Evolutionary conservation across 2,797 vertebrate species (phyloP), one percentile per base, ranked within the genome.

Genomic region (Manis pentadactyla): DNA sequence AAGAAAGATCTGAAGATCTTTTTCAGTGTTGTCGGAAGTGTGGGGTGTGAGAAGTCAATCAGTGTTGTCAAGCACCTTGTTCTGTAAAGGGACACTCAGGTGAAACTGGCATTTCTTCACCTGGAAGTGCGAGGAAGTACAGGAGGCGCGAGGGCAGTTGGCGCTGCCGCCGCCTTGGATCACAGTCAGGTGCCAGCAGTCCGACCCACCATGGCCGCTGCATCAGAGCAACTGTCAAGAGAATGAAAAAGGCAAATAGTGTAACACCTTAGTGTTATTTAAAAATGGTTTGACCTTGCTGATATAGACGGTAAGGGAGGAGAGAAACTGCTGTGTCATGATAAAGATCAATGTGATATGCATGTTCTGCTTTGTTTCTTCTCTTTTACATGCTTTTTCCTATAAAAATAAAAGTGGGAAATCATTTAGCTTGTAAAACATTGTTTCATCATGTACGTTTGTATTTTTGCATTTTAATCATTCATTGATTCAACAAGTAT

Each of bases 1-100:
- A 96, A 92, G 96, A 98, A 96, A 97, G 93, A 90, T 96, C 96
- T 94, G 87, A 95, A 94, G 96, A 92, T 97, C 96, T 98, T 97
- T 97, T 96, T 97, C 98, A 96, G 93, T 98, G 96, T 97, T 97
- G 88, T 97, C 97, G 97, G 95, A 97, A 97, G 97, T 96, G 94
- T 92, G 96, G 96, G 97, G 91, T 92, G 78, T 97, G 96, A 97
- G 96, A 96, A 90, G 96, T 97, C 95, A 96, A 81, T 96, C 97
- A 97, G 75, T 97, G 94, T 96, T 97, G 87, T 96, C 96, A 92
- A 51, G 94, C 97, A 95, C 94, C 96, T 98, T 98, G 96, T 97
- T 98, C 97, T 97, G 96, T 98, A 79, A 94, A 59, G 73, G 25
- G 19, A 61, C 13, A 1, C 92, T 88, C 87, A 86, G 90, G 25